Conservation (phyloP, 2,797 vertebrate genomes). For the Lepus oiostolus region DNA sequence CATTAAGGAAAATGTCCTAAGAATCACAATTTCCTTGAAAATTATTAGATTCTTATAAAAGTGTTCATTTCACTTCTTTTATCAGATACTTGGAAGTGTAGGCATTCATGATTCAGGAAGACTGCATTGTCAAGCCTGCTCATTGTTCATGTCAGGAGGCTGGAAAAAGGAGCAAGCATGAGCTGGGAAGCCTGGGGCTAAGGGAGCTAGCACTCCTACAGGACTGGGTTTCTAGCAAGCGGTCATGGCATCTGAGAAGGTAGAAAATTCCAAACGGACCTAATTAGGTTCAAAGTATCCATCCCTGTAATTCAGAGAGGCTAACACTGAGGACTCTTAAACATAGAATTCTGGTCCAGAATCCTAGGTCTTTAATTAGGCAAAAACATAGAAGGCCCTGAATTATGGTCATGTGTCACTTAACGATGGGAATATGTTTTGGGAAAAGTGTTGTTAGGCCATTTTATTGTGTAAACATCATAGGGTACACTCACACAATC, state of each 20-base stretch:
- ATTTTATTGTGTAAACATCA: too few species aligned
- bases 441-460: too few species aligned
- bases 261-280: background rate
- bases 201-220: background rate
- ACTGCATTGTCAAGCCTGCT: background rate
- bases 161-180: background rate
- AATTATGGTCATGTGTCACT: background rate
- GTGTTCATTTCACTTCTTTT: background rate
- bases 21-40: conserved; percentile 15
- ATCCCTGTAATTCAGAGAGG: background rate
- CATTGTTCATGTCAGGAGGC: background rate
- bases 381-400: background rate
- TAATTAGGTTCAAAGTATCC: background rate
- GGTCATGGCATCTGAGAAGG: background rate
- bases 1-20: conserved; percentile 12
- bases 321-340: background rate
- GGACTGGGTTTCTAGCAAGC: background rate
- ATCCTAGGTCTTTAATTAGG: background rate
- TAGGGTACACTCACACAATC: too few species aligned
- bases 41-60: background rate
- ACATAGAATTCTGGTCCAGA: background rate
- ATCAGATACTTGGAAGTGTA: background rate
- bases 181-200: background rate
- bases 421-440: too few species aligned
- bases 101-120: background rate